Percentiles rank a stretch among this genome's conserved stretches.
phyloP scores from a whole-genome alignment of 2,888 invertebrate genomes.

The Lydus trimaculatus region DNA sequence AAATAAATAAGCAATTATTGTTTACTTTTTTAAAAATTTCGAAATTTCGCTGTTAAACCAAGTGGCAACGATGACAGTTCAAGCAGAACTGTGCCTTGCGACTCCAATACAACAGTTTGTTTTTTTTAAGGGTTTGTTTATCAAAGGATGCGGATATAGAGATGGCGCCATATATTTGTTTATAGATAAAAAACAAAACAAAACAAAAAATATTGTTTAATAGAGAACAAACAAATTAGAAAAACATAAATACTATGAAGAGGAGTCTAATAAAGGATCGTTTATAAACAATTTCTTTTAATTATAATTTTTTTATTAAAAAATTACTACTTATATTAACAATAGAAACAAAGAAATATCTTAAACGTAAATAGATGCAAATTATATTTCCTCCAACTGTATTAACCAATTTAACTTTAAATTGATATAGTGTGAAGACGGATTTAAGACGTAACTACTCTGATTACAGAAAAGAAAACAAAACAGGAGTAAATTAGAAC shows the following conservation, averaged over 20 bases:
- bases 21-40: background rate
- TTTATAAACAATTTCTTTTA: background rate
- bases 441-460: background rate
- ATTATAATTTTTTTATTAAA: background rate
- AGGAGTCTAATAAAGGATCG: background rate
- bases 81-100: constrained; percentile 36
- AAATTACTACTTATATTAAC: background rate
- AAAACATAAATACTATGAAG: background rate
- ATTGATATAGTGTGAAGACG: background rate
- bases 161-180: constrained; percentile 22
- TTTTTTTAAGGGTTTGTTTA: constrained; percentile 22
- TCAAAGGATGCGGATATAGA: constrained; percentile 24
- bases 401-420: constrained; percentile 6
- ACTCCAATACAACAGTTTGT: constrained; percentile 32
- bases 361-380: background rate
- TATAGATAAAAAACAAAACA: background rate
- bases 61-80: constrained; percentile 26
- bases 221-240: background rate
- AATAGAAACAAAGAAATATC: background rate
- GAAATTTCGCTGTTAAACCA: background rate
- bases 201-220: background rate
- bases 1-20: background rate
- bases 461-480: background rate
- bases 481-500: background rate
- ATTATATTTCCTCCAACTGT: background rate